These are phyloP conservation scores for Oceanites oceanicus DNA, from an alignment of 2,113 vertebrate genomes.

Conservation along the genomic window DNA sequence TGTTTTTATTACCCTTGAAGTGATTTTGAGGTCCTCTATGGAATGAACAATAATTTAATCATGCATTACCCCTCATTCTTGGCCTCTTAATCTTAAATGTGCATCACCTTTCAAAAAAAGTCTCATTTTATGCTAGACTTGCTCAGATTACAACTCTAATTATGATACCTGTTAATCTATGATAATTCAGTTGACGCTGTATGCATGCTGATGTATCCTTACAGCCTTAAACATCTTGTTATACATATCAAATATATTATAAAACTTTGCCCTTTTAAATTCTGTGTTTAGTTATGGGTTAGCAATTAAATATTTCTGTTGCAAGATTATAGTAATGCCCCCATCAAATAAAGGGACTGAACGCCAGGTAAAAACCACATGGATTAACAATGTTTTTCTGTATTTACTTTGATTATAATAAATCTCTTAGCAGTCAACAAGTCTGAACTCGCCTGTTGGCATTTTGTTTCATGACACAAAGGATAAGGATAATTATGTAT, in stretches of 20 bases:
- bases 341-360: background rate
- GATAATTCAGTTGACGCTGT: background rate
- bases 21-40: background rate
- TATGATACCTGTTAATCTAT: background rate
- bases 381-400: background rate
- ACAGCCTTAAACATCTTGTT: background rate
- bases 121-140: background rate
- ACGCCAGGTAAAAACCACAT: background rate
- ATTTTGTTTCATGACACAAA: background rate
- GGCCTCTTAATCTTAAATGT: background rate
- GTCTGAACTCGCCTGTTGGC: background rate
- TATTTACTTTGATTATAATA: background rate
- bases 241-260: background rate
- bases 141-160: background rate
- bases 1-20: background rate
- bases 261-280: background rate
- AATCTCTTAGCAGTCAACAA: background rate
- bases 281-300: background rate
- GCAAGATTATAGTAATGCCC: background rate
- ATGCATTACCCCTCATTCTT: background rate
- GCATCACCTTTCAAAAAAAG: background rate
- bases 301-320: background rate
- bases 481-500: background rate
- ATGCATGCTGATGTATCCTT: background rate
- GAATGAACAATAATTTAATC: background rate